Evolutionary conservation across 2,113 vertebrate genomes (phyloP).

Genomic region (Sylvietta virens): DNA sequence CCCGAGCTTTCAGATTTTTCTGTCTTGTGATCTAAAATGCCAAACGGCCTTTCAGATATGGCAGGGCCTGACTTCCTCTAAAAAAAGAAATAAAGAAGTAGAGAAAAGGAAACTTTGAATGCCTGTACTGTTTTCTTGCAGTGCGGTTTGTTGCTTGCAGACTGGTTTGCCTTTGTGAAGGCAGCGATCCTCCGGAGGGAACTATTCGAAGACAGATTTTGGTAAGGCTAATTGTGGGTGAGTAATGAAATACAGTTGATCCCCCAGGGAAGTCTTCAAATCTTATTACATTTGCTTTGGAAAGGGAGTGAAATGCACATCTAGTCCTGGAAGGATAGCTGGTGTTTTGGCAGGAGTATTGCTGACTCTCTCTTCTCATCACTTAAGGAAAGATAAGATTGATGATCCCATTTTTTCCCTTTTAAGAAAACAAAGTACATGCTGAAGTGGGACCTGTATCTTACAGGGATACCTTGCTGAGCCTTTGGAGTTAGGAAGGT

Average conservation of each 20-base stretch:
- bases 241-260: neutral
- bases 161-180: slow-evolving; percentile 73
- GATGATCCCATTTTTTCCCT: neutral
- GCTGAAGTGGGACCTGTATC: neutral
- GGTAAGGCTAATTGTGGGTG: slow-evolving; percentile 70
- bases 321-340: neutral
- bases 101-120: neutral
- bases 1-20: neutral
- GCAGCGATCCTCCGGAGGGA: slow-evolving; percentile 73
- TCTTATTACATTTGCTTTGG: neutral
- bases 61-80: neutral
- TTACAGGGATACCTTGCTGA: neutral
- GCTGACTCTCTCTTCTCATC: neutral
- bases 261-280: neutral
- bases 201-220: slow-evolving; percentile 80
- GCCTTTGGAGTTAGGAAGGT: neutral
- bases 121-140: slow-evolving; percentile 62
- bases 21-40: neutral
- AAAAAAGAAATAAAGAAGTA: neutral
- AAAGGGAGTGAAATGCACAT: neutral
- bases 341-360: neutral
- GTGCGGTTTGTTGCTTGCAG: slow-evolving; percentile 84
- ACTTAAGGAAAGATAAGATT: neutral
- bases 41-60: neutral
- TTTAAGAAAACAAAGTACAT: neutral